Evolutionary conservation across 2,888 invertebrate genomes (phyloP), one percentile per base, ranked within the genome.

Genomic region (Rhodophaea formosa): DNA sequence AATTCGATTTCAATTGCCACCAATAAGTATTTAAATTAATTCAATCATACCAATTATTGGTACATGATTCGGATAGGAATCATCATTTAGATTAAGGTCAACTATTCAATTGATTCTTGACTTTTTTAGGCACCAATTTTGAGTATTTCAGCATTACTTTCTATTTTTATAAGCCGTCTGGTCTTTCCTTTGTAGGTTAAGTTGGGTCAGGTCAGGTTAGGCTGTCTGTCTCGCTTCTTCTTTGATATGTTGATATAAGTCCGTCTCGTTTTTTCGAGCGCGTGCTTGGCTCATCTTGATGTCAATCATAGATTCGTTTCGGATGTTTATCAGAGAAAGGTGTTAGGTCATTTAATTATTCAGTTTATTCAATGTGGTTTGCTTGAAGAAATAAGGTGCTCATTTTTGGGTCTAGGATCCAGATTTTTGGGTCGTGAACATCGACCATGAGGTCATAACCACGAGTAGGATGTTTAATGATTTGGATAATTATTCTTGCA

Each of bases 21-120:
- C 73, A 75, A 76, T 80, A 75, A 75, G 72, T 69, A 74, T 71
- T 71, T 70, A 72, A 78, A 79, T 79, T 77, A 80, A 80, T 74
- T 77, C 78, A 62, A 68, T 67, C 65, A 67, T 65, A 70, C 69
- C 73, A 74, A 75, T 74, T 72, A 74, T 68, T 69, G 67, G 71
- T 66, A 61, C 61, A 47, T 53, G 46, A 62, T 57, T 62, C 64
- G 60, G 57, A 65, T 66, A 63, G 68, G 59, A 66, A 64, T 64
- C 68, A 67, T 71, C 73, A 75, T 58, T 58, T 56, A 62, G 75
- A 81, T 81, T 81, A 79, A 65, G 81, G 79, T 69, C 81, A 72
- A 64, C 69, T 61, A 73, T 74, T 73, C 70, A 72, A 54, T 68
- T 67, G 59, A 35, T 59, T 66, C 65, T 64, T 70, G 62, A 66